These are phyloP conservation scores for Pristionchus pacificus DNA, from an alignment of 1,140 invertebrate species.

Conservation along the genomic window DNA sequence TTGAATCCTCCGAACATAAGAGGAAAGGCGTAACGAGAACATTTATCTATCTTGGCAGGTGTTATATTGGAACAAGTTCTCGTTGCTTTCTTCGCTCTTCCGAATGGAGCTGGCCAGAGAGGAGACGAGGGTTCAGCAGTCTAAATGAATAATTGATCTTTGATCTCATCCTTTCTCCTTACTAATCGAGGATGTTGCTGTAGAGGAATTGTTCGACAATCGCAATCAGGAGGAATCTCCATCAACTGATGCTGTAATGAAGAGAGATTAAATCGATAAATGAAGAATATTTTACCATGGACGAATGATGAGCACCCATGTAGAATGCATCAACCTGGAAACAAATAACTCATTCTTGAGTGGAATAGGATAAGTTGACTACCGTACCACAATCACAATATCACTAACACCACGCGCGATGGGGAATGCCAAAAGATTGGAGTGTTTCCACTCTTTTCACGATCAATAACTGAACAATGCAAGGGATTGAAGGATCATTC, in stretches of 20 bases:
- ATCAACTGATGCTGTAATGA: conserved; percentile 31
- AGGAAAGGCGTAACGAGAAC: conserved; percentile 88
- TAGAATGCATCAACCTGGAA: conserved; percentile 28
- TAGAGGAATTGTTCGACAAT: conserved; percentile 35
- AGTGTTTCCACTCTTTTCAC: too few species aligned
- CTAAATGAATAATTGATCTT: neutral
- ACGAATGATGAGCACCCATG: conserved; percentile 23
- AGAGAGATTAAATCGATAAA: neutral
- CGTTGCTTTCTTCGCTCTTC: conserved; percentile 31
- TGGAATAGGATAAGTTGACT: too few species aligned
- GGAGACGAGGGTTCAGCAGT: conserved; percentile 26
- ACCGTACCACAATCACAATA: too few species aligned
- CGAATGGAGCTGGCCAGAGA: conserved; percentile 39
- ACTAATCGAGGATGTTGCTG: conserved; percentile 36
- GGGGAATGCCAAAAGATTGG: too few species aligned
- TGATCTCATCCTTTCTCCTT: neutral
- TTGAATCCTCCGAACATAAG: conserved; percentile 89
- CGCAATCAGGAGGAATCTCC: conserved; percentile 37
- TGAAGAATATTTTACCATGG: conserved; percentile 14
- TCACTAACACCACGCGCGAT: too few species aligned
- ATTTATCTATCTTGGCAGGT: conserved; percentile 91
- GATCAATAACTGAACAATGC: too few species aligned
- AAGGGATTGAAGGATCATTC: too few species aligned
- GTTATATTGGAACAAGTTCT: conserved; percentile 69
- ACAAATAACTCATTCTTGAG: too few species aligned